Percentiles rank a stretch among this genome's conserved stretches.
Conservation (phyloP, 2,888 invertebrate species). For the Tineola bisselliella region DNA sequence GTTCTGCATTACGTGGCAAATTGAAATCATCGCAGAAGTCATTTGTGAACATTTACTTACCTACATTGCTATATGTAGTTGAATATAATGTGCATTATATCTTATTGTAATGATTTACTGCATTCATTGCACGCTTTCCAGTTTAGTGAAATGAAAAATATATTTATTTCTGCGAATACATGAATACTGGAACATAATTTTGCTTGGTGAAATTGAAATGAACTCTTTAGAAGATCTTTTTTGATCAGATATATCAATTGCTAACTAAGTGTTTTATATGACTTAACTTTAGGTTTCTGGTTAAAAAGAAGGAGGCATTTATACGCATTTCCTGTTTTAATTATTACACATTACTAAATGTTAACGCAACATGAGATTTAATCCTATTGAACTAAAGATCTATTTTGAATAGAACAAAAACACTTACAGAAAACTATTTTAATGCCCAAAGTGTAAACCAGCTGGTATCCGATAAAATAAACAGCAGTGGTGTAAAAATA, state of each 20-base stretch:
- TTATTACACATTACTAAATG: not conserved
- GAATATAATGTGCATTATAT: too few species aligned
- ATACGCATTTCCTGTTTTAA: not conserved
- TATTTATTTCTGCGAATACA: too few species aligned
- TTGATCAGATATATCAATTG: too few species aligned
- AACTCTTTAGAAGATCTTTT: too few species aligned
- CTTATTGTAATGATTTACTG: too few species aligned
- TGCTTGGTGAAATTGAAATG: too few species aligned
- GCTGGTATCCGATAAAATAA: constrained; percentile 9
- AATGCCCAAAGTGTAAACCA: not conserved
- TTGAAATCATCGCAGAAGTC: constrained; percentile 26
- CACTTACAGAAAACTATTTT: not conserved
- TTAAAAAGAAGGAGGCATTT: not conserved
- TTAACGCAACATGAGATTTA: not conserved
- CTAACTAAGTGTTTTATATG: too few species aligned
- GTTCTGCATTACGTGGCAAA: constrained; percentile 41
- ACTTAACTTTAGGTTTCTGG: not conserved
- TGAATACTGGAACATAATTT: too few species aligned
- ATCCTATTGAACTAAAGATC: not conserved
- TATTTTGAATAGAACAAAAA: not conserved
- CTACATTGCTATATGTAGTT: too few species aligned
- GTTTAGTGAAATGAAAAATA: too few species aligned
- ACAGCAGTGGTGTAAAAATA: constrained; percentile 11
- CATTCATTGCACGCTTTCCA: too few species aligned
- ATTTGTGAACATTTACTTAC: not conserved